Conservation (phyloP, 2,797 vertebrate genomes). For the Hemitrygon akajei region DNA sequence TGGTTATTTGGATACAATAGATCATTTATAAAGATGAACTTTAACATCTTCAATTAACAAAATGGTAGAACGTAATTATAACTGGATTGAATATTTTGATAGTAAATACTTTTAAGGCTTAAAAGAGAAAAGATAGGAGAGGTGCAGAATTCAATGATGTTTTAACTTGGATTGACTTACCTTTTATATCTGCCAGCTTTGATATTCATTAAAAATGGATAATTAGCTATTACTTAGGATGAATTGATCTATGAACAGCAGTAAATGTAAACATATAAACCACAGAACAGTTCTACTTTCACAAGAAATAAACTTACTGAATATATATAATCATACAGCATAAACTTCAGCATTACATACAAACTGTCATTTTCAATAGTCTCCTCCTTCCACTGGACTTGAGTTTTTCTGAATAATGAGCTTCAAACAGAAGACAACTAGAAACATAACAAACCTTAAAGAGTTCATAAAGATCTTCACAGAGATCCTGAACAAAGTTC, state of each 20-base stretch:
- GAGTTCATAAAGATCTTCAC: conserved; percentile 92
- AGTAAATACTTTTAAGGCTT: neutral
- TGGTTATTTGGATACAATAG: no score
- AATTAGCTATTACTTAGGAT: neutral
- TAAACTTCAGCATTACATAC: neutral
- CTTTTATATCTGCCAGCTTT: neutral
- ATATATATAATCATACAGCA: neutral
- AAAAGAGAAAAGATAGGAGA: no score
- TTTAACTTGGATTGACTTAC: neutral
- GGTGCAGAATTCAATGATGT: neutral
- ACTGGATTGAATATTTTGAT: neutral
- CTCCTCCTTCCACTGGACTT: neutral
- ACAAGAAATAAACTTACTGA: conserved; percentile 39
- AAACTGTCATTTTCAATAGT: neutral
- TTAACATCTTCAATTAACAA: neutral
- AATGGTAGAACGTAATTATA: neutral
- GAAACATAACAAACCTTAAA: conserved; percentile 69
- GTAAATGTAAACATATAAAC: neutral
- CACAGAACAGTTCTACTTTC: neutral
- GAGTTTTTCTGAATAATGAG: no score
- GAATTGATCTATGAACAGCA: neutral
- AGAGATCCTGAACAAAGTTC: conserved; percentile 97
- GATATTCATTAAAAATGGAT: neutral
- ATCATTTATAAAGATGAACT: no score
- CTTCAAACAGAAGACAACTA: no score